These are phyloP conservation scores for Eulemur macaco DNA, from an alignment of 2,113 vertebrate species.

Conservation along the genomic window DNA sequence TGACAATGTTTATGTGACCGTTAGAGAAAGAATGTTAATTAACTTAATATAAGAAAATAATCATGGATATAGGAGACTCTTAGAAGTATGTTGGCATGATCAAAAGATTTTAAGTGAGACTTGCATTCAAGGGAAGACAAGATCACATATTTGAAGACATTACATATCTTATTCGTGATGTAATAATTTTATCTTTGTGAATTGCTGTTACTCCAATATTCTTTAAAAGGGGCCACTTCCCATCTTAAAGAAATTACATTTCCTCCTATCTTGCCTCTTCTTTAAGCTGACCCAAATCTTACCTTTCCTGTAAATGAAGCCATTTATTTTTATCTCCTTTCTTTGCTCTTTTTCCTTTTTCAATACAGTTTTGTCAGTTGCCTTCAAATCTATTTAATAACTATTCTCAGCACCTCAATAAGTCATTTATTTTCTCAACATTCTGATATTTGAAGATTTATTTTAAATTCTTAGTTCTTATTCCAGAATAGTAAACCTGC, in stretches of 20 bases:
- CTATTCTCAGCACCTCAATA: background rate
- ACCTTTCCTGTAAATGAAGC: background rate
- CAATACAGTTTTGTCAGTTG: background rate
- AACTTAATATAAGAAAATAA: background rate
- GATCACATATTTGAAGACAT: background rate
- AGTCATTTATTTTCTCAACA: background rate
- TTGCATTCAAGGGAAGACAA: background rate
- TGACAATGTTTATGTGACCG: background rate
- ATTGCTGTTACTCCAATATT: background rate
- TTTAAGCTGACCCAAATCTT: background rate
- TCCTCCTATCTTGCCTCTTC: background rate
- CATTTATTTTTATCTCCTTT: background rate
- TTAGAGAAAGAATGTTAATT: background rate
- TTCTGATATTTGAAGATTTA: background rate
- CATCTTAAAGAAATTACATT: background rate
- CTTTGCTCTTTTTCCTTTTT: background rate
- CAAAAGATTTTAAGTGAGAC: background rate
- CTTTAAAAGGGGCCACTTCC: background rate
- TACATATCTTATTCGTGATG: background rate
- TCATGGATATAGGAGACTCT: background rate
- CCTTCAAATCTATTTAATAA: background rate
- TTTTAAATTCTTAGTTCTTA: background rate
- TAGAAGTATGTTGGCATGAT: background rate
- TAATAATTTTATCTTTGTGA: background rate
- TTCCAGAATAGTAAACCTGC: background rate